phyloP scores from a whole-genome alignment of 2,888 invertebrate genomes.

The Macrophya alboannulata region DNA sequence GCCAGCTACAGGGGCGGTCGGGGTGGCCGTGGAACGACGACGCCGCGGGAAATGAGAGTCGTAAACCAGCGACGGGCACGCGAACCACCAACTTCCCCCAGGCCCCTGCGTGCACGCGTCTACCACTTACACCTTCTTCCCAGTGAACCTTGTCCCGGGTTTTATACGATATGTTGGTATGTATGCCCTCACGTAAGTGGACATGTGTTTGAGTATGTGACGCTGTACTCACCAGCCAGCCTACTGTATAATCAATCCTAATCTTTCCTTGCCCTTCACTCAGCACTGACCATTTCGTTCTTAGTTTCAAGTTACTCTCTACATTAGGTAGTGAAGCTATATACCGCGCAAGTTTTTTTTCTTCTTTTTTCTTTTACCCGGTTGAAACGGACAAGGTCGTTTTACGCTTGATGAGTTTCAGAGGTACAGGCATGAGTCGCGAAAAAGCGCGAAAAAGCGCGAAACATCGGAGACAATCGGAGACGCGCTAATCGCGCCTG shows the following conservation, averaged over 20 bases:
- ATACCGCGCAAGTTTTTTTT: neutral
- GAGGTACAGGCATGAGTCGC: neutral
- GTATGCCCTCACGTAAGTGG: neutral
- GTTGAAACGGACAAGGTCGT: slow-evolving; percentile 38
- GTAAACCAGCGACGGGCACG: slow-evolving; percentile 75
- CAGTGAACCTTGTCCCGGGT: slow-evolving; percentile 21
- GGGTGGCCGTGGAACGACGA: slow-evolving; percentile 72
- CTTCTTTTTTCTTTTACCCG: neutral
- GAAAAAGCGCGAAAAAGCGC: slow-evolving; percentile 46
- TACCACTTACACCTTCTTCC: slow-evolving; percentile 53
- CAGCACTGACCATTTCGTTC: slow-evolving; percentile 40
- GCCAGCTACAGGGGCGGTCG: slow-evolving; percentile 53
- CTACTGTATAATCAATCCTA: slow-evolving; percentile 29
- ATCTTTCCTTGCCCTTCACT: slow-evolving; percentile 34
- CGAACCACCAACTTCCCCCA: slow-evolving; percentile 64
- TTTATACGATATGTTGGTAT: slow-evolving; percentile 2
- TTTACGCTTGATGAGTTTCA: slow-evolving; percentile 11
- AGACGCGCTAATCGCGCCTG: slow-evolving; percentile 33
- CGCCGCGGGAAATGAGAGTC: slow-evolving; percentile 76
- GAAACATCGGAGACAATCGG: slow-evolving; percentile 53
- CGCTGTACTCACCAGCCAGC: slow-evolving; percentile 9
- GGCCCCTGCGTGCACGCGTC: slow-evolving; percentile 51
- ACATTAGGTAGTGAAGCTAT: neutral
- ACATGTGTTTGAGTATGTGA: slow-evolving; percentile 12
- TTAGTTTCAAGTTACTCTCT: slow-evolving; percentile 17